Base-by-base conservation (phyloP, 2,888 invertebrate genomes). In the Mimumesa dahlbomi region DNA sequence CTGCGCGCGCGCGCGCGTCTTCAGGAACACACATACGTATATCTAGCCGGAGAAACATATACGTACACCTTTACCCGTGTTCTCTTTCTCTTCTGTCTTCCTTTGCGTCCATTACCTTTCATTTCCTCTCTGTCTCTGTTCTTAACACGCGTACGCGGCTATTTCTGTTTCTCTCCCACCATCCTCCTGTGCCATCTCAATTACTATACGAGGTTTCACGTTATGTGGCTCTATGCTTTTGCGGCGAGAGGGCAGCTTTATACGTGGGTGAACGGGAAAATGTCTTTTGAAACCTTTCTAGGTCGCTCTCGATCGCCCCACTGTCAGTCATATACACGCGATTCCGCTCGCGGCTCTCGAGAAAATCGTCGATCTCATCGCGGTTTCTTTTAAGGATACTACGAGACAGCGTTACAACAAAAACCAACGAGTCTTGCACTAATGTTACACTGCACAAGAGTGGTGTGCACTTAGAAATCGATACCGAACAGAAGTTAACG, bases 261-360 rank as follows among this genome's bases (percentile, higher is more conserved):
- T 81, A 85, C 84, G 86, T 86, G 85, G 87, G 86, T 86, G 87
- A 88, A 88, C 87, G 87, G 87, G 86, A 87, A 88, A 88, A 88
- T 83, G 83, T 84, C 85, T 87, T 84, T 85, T 83, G 80, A 83
- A 86, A 84, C 82, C 82, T 88, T 88, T 87, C 88, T 88, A 85
- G 87, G 88, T 88, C 87, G 86, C 82, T 83, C 84, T 84, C 83
- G 81, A 84, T 83, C 77, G 80, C 80, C 77, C 75, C 79, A 76
- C 79, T 79, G 78, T 79, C 79, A 79, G 70, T 79, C 73, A 67
- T 73, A 67, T 56, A 62, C 79, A 62, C 73, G 70, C 73, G 78
- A 79, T 79, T 66, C 76, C 67, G 71, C 67, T 70, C 42, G 43
- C 54, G 64, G 63, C 65, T 68, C 68, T 65, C 73, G 64, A 74